These are phyloP conservation scores for Beroe forskalii DNA, from an alignment of 37 sponge, comb jelly and placozoan genomes.

Conservation along the genomic window DNA sequence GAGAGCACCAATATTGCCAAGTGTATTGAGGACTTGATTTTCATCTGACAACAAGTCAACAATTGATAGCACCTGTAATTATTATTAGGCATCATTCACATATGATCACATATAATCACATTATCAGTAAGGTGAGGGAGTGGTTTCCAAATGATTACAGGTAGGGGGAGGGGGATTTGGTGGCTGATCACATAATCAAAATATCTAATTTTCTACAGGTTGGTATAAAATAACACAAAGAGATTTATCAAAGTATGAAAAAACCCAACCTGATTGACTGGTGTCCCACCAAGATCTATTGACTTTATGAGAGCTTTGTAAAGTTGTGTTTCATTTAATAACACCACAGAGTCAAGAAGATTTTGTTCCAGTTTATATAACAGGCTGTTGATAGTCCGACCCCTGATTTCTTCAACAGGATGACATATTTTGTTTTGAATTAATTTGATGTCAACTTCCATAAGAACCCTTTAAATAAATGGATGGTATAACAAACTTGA, in stretches of 20 bases:
- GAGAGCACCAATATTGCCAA: constrained; percentile 7
- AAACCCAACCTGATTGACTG: constrained; percentile 23
- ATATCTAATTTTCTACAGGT: too few relatives aligned
- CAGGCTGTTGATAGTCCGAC: constrained; percentile 41
- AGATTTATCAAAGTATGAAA: too few relatives aligned
- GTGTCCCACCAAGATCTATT: constrained; percentile 1
- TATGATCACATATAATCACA: too few relatives aligned
- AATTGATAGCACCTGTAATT: not conserved
- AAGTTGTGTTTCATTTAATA: constrained; percentile 18
- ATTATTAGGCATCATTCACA: too few relatives aligned
- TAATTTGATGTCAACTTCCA: constrained; percentile 35
- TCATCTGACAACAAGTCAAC: not conserved
- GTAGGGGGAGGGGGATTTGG: too few relatives aligned
- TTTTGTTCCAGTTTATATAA: constrained; percentile 50
- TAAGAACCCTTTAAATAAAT: too few relatives aligned
- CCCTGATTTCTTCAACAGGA: constrained; percentile 54
- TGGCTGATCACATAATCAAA: too few relatives aligned
- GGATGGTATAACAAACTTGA: too few relatives aligned
- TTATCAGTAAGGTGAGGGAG: too few relatives aligned
- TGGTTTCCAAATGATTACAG: too few relatives aligned
- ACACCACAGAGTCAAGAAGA: not conserved
- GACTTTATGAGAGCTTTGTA: constrained; percentile 27
- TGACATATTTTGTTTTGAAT: constrained; percentile 60
- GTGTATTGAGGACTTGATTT: not conserved
- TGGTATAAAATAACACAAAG: too few relatives aligned